phyloP scores from a whole-genome alignment of 2,888 invertebrate species.

The Dione juno region DNA sequence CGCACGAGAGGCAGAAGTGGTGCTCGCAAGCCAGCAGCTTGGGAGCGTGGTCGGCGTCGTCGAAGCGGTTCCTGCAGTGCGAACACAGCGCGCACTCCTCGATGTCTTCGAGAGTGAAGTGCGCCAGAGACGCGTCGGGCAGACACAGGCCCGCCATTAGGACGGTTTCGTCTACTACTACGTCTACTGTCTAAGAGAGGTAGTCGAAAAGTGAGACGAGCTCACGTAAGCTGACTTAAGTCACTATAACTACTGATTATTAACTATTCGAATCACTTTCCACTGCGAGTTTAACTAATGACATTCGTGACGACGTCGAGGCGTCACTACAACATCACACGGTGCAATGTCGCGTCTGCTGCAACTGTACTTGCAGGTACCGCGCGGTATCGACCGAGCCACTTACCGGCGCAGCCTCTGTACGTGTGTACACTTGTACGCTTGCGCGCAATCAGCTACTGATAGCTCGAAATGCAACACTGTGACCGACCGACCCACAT shows the following conservation, averaged over 20 bases:
- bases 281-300: too few relatives aligned
- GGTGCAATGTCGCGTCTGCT: neutral
- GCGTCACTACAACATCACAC: too few relatives aligned
- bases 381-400: neutral
- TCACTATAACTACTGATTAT: too few relatives aligned
- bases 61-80: constrained; percentile 89
- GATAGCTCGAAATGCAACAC: too few relatives aligned
- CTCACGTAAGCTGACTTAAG: too few relatives aligned
- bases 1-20: constrained; percentile 90
- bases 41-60: constrained; percentile 88
- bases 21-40: constrained; percentile 90
- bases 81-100: constrained; percentile 90
- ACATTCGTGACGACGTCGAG: too few relatives aligned
- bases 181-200: too few relatives aligned
- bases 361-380: too few relatives aligned
- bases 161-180: too few relatives aligned
- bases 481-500: too few relatives aligned
- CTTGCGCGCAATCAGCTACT: constrained; percentile 10
- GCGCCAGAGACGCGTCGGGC: constrained; percentile 27
- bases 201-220: too few relatives aligned
- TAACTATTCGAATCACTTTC: too few relatives aligned
- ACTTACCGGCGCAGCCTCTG: neutral
- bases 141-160: neutral
- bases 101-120: constrained; percentile 82
- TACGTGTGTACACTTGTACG: neutral